phyloP scores from a whole-genome alignment of 2,888 invertebrate genomes.

The Cybosia mesomella region DNA sequence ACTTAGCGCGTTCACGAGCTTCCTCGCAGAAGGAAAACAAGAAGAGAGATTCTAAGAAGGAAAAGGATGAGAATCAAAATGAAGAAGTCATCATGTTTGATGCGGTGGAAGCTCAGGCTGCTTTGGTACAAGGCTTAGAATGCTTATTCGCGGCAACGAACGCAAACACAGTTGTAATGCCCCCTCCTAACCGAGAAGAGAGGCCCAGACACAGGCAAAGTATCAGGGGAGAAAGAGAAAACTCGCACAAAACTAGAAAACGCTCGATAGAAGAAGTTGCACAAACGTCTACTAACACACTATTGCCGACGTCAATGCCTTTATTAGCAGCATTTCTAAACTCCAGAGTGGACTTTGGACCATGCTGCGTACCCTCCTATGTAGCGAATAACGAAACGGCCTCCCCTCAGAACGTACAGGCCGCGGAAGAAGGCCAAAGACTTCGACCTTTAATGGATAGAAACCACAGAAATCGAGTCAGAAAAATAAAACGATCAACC shows the following conservation, averaged over 20 bases:
- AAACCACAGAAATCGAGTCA: constrained; percentile 82
- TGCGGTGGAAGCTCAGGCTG: constrained; percentile 86
- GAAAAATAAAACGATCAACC: constrained; percentile 86
- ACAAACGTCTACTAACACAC: constrained; percentile 89
- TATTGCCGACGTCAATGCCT: constrained; percentile 88
- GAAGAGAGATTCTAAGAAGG: constrained; percentile 81
- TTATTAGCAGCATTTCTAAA: constrained; percentile 89
- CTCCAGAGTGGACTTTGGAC: constrained; percentile 86
- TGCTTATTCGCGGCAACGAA: constrained; percentile 83
- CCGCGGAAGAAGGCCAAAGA: constrained; percentile 72
- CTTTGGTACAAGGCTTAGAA: constrained; percentile 85
- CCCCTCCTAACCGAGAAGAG: constrained; percentile 76
- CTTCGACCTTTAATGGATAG: constrained; percentile 82
- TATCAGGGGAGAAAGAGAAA: constrained; percentile 79
- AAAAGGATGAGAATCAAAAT: constrained; percentile 79
- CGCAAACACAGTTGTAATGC: constrained; percentile 83
- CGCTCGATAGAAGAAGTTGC: constrained; percentile 87
- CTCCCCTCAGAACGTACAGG: constrained; percentile 64
- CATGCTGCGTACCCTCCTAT: constrained; percentile 71
- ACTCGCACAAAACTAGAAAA: constrained; percentile 79
- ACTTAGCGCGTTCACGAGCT: constrained; percentile 84
- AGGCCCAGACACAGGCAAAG: constrained; percentile 76
- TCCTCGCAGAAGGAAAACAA: constrained; percentile 88
- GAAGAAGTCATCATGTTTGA: constrained; percentile 79
- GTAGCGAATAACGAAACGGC: constrained; percentile 63